Conservation (phyloP, 1,140 invertebrate species). For the Hyles vespertilio region DNA sequence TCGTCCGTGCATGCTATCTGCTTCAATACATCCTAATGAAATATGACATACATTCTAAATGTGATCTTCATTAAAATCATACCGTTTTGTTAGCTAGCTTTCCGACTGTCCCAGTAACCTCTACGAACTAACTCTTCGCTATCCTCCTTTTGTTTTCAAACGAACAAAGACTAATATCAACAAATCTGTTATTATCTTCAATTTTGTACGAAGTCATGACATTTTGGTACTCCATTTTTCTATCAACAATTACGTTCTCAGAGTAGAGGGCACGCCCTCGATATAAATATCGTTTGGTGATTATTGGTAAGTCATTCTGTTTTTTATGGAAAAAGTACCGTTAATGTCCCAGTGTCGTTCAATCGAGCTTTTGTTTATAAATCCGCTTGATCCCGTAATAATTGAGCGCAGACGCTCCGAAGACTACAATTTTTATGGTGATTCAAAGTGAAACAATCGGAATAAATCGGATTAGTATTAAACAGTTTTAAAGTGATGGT, state of each 20-base stretch:
- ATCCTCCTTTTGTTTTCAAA: conserved; percentile 26
- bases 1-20: conserved; percentile 3
- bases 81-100: conserved; percentile 9
- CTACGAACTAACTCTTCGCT: conserved; percentile 16
- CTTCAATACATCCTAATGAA: conserved; percentile 1
- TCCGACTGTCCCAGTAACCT: conserved; percentile 34
- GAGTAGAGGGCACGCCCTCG: conserved; percentile 22
- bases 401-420: conserved; percentile 1
- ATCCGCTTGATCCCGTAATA: conserved; percentile 8
- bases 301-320: conserved; percentile 23
- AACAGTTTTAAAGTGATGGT: too few relatives aligned
- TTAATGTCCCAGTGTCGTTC: conserved; percentile 25
- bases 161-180: conserved; percentile 31
- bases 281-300: conserved; percentile 22
- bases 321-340: conserved; percentile 30
- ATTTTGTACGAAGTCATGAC: conserved; percentile 25
- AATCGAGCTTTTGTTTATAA: conserved; percentile 21
- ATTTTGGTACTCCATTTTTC: conserved; percentile 15
- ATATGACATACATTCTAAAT: conserved; percentile 5
- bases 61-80: conserved; percentile 21
- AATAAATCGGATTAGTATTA: too few relatives aligned
- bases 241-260: conserved; percentile 18
- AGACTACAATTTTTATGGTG: too few relatives aligned
- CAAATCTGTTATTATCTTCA: conserved; percentile 15
- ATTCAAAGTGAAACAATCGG: too few relatives aligned